Percentiles rank a stretch among this genome's conserved stretches.
Conservation (phyloP, 2,888 invertebrate genomes). For the Hirudinaria manillensis region DNA sequence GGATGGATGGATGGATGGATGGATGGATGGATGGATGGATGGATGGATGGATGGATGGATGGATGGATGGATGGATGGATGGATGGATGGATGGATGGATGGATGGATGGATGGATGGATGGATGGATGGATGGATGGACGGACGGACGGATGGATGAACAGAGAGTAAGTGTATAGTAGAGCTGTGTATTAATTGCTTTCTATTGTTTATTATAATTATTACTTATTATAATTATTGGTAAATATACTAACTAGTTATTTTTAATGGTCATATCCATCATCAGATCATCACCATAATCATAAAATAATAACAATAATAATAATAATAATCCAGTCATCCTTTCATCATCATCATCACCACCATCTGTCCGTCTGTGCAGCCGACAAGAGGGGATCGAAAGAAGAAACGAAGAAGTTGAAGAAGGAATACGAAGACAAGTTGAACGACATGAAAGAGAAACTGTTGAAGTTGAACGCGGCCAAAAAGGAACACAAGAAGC, state of each 20-base stretch:
- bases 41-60: too few species aligned
- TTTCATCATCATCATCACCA: neutral
- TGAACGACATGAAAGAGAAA: conserved; percentile 69
- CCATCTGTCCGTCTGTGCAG: neutral
- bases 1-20: too few species aligned
- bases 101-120: too few species aligned
- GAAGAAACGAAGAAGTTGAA: conserved; percentile 5
- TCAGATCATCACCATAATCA: neutral
- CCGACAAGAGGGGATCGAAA: conserved; percentile 17
- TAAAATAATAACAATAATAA: too few species aligned
- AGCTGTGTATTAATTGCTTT: too few species aligned
- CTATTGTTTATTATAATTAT: neutral
- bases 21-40: too few species aligned
- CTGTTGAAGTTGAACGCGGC: conserved; percentile 76
- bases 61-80: too few species aligned
- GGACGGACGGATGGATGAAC: too few species aligned
- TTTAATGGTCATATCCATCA: neutral
- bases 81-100: too few species aligned
- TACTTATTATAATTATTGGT: neutral
- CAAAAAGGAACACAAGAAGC: conserved; percentile 78
- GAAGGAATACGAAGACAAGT: conserved; percentile 42
- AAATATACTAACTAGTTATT: neutral
- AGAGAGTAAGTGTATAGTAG: too few species aligned
- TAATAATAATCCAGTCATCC: too few species aligned
- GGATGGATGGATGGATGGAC: too few species aligned